Percentiles rank a stretch among this genome's conserved stretches.
phyloP scores from a whole-genome alignment of 2,888 invertebrate species.

The Lapara coniferarum region DNA sequence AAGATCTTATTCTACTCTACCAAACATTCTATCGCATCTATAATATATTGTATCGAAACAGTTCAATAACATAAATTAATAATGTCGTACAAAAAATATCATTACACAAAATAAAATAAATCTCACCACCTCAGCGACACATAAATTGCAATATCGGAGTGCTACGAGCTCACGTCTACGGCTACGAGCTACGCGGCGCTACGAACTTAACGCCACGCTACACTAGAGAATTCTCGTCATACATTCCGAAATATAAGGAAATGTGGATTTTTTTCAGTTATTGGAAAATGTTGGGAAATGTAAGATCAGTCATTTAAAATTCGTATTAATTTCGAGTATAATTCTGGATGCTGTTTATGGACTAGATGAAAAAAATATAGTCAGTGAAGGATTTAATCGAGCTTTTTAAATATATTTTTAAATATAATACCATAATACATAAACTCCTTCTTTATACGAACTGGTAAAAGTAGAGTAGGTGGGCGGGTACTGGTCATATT shows the following conservation, averaged over 20 bases:
- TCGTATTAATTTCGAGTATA: background rate
- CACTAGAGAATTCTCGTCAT: conserved; percentile 21
- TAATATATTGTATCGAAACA: background rate
- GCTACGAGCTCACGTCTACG: conserved; percentile 20
- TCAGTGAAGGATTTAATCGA: no score
- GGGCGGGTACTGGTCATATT: no score
- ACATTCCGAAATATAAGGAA: conserved; percentile 15
- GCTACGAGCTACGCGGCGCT: conserved; percentile 22
- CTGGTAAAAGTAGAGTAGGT: no score
- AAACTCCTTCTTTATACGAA: no score
- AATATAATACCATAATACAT: no score
- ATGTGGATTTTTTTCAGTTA: conserved; percentile 15
- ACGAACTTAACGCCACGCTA: conserved; percentile 23
- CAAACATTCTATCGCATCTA: background rate
- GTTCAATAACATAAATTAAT: background rate
- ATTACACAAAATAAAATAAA: conserved; percentile 21
- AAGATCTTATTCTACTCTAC: no score
- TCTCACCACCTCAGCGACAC: conserved; percentile 10
- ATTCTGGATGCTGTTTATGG: background rate
- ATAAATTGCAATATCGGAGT: conserved; percentile 24
- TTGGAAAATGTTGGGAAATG: conserved; percentile 7
- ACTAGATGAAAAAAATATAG: no score
- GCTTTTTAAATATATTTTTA: no score
- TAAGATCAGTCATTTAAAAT: conserved; percentile 8
- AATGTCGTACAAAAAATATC: background rate